A percentile compares a stretch with the other conserved stretches of the same genome.
These are phyloP conservation scores for Boloria selene DNA, from an alignment of 2,888 invertebrate genomes.

Conservation along the genomic window DNA sequence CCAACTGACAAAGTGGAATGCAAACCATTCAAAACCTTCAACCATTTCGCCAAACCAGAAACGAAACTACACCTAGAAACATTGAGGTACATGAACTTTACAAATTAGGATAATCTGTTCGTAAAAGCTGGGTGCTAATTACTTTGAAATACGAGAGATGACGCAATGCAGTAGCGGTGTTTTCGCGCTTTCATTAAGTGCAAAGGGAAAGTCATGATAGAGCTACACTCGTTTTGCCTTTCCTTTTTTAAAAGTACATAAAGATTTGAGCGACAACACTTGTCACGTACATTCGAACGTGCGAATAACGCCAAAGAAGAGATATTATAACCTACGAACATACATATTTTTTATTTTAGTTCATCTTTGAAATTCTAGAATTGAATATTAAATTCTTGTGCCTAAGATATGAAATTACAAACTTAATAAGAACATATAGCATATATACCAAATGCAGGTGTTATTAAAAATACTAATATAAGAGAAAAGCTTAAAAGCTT, in stretches of 20 bases:
- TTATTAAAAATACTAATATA: too few species aligned
- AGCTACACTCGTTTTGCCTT: constrained; percentile 18
- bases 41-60: constrained; percentile 16
- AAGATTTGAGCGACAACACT: constrained; percentile 14
- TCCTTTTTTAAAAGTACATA: constrained; percentile 19
- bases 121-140: constrained; percentile 30
- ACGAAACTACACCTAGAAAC: constrained; percentile 13
- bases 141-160: constrained; percentile 33
- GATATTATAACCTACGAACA: too few species aligned
- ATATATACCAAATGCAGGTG: too few species aligned
- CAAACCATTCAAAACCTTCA: constrained; percentile 21
- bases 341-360: too few species aligned
- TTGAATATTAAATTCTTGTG: too few species aligned
- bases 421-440: too few species aligned
- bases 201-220: constrained; percentile 28
- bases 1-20: constrained; percentile 6
- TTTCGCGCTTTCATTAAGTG: constrained; percentile 31
- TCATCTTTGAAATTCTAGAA: too few species aligned
- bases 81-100: constrained; percentile 24
- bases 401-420: too few species aligned
- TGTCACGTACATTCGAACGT: constrained; percentile 1
- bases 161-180: constrained; percentile 30
- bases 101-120: constrained; percentile 30
- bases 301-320: too few species aligned
- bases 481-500: too few species aligned